Conservation (phyloP, 2,797 vertebrate genomes). For the Champsocephalus esox region DNA sequence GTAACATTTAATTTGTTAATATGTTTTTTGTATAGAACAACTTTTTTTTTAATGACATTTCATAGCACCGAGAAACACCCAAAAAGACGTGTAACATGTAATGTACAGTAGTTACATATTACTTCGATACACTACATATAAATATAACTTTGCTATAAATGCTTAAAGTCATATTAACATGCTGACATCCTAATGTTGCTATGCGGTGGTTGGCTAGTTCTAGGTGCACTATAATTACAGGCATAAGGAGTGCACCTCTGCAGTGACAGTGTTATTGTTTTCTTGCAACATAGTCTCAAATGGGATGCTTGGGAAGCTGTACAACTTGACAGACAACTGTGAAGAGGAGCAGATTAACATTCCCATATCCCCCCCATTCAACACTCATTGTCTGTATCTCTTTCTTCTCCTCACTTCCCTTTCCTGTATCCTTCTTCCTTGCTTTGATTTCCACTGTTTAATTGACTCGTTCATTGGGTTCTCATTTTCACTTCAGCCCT, state of each 20-base stretch:
- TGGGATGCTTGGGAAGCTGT: constrained; percentile 46
- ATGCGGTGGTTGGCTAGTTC: constrained; percentile 23
- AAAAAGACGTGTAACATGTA: constrained; percentile 16
- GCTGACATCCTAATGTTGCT: constrained; percentile 6
- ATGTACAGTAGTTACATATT: constrained; percentile 8
- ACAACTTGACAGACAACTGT: constrained; percentile 54
- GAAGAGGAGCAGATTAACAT: constrained; percentile 65
- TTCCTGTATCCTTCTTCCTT: constrained; percentile 10
- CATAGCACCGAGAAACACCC: background rate
- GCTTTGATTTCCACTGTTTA: constrained; percentile 44
- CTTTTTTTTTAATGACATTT: constrained; percentile 9
- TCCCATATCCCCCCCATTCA: constrained; percentile 37
- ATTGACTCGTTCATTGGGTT: constrained; percentile 33
- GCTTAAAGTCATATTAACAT: background rate
- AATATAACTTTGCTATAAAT: constrained; percentile 23
- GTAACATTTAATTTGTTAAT: background rate
- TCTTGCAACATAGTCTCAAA: constrained; percentile 44
- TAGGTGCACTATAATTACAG: constrained; percentile 28
- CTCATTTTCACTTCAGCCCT: constrained; percentile 31
- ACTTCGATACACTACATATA: constrained; percentile 1
- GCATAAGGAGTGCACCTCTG: constrained; percentile 18
- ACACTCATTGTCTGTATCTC: constrained; percentile 5
- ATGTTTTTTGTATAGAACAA: constrained; percentile 10
- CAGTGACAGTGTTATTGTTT: constrained; percentile 47
- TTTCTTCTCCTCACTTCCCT: constrained; percentile 22